Base-by-base conservation (phyloP, 2,888 invertebrate genomes). In the Pristionchus fissidentatus region DNA sequence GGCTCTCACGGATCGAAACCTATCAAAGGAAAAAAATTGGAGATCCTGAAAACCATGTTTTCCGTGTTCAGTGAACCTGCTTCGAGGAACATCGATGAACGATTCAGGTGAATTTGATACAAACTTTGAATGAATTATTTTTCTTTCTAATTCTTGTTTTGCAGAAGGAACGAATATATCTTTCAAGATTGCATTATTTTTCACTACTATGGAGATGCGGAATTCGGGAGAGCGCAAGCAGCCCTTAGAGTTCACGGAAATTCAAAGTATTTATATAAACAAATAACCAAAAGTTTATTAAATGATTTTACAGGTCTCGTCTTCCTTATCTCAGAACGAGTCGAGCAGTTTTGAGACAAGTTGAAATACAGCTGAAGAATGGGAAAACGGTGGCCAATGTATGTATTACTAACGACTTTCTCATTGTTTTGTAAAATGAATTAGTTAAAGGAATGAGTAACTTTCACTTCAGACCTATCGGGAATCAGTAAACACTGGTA, bases 91-190 rank as follows among this genome's bases (percentile, higher is more conserved):
- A n/a, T 57, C n/a, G 26, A 57, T n/a, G 26, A 57, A 8, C 22
- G 60, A 57, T 57, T 57, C n/a, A 57, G 60, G 60, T 57, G 7
- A 57, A 57, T n/a, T 26, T 15, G 60, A 15, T 26, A 5, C n/a
- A n/a, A 22, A n/a, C 7, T 7, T n/a, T 7, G 26, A 15, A 7
- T 26, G 22, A n/a, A n/a, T n/a, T n/a, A 8, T 7, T n/a, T 7
- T 57, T 57, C 26, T 7, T 57, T 5, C 7, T 10, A 46, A 46
- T 57, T 57, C 10, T n/a, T 57, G 8, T 57, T 26, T n/a, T n/a
- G n/a, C n/a, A 57, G 60, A 57, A 57, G 22, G n/a, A 57, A 57
- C n/a, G 60, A 57, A 26, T 57, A 57, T n/a, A n/a, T 57, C 22
- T 57, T 7, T 7, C 13, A n/a, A 57, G 60, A 57, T 26, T n/a